Conservation (phyloP, 2,113 vertebrate genomes). For the Rhineura floridana region DNA sequence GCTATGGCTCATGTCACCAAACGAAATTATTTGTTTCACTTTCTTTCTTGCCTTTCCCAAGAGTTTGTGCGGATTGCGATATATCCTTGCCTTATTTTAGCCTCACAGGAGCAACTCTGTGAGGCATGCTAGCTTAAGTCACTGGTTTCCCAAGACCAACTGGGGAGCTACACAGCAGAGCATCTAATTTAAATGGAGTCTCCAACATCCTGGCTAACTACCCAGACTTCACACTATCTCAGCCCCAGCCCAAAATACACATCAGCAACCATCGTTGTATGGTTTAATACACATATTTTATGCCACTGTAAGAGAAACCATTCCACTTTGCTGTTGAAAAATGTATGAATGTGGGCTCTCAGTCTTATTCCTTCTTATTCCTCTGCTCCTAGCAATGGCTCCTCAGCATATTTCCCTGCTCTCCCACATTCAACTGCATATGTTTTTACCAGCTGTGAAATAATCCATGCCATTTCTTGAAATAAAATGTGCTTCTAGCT, state of each 20-base stretch:
- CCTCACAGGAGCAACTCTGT: background rate
- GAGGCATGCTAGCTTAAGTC: background rate
- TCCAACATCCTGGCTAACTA: background rate
- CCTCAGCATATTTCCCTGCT: background rate
- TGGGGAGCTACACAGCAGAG: background rate
- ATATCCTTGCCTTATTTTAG: background rate
- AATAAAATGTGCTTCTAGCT: slow-evolving; percentile 24
- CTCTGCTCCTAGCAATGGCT: background rate
- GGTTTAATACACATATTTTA: too few relatives aligned
- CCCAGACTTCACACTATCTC: background rate
- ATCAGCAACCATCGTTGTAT: background rate
- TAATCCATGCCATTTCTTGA: background rate
- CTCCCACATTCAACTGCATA: background rate
- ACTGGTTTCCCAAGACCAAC: background rate
- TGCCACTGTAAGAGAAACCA: background rate
- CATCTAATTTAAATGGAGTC: background rate
- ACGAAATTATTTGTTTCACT: background rate
- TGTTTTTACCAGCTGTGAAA: background rate
- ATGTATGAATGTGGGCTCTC: background rate
- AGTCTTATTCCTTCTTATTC: background rate
- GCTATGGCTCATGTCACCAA: background rate
- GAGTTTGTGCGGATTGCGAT: background rate
- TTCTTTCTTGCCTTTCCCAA: background rate
- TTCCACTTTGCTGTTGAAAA: background rate
- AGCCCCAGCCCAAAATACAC: background rate